Conservation (phyloP, 2,888 invertebrate genomes). For the Sisyra terminalis region DNA sequence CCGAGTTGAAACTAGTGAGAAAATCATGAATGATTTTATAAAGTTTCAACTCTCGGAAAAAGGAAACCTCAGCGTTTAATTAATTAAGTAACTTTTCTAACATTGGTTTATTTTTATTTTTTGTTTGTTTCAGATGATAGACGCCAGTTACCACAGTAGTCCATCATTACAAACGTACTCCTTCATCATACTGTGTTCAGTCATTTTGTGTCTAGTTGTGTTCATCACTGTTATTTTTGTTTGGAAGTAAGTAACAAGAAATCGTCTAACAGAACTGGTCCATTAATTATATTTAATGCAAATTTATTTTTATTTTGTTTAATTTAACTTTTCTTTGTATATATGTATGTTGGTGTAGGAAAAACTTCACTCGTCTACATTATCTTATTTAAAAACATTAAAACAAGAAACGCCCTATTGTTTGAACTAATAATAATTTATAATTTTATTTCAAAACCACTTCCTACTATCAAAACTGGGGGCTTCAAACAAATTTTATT, state of each 20-base stretch:
- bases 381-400: too few relatives aligned
- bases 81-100: background rate
- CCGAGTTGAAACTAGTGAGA: too few relatives aligned
- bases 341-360: background rate
- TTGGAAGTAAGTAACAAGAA: constrained; percentile 62
- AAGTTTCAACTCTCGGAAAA: too few relatives aligned
- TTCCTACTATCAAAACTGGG: too few relatives aligned
- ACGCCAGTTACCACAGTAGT: constrained; percentile 73
- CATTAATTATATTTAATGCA: background rate
- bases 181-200: constrained; percentile 66
- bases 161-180: constrained; percentile 73
- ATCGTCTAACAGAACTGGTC: background rate
- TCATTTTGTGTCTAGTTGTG: constrained; percentile 58
- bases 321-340: background rate
- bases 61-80: too few relatives aligned
- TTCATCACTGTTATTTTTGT: constrained; percentile 66
- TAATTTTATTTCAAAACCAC: too few relatives aligned
- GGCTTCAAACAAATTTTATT: too few relatives aligned
- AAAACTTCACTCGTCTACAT: too few relatives aligned
- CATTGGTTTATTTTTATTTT: constrained; percentile 10
- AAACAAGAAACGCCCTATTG: too few relatives aligned
- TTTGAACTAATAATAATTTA: too few relatives aligned
- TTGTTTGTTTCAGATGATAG: constrained; percentile 59
- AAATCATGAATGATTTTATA: too few relatives aligned
- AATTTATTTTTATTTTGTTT: background rate